Conservation (phyloP, 2,888 invertebrate species). For the Lapara coniferarum region DNA sequence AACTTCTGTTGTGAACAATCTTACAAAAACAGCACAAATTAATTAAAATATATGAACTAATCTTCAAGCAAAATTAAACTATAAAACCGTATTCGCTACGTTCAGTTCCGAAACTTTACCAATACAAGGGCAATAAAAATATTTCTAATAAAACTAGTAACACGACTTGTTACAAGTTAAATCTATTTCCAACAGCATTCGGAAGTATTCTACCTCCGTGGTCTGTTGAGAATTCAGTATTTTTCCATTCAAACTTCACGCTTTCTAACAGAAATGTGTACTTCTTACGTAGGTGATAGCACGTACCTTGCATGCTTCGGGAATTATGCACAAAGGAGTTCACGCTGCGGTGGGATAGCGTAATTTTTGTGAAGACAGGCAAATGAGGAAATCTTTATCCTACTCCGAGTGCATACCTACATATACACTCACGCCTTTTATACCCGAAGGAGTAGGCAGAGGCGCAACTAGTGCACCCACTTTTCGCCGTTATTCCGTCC, state of each 20-base stretch:
- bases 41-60: too few relatives aligned
- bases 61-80: too few relatives aligned
- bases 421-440: too few relatives aligned
- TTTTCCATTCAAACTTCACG: slow-evolving; percentile 36
- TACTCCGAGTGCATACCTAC: too few relatives aligned
- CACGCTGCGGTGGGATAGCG: not conserved
- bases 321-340: not conserved
- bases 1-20: too few relatives aligned
- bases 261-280: slow-evolving; percentile 29
- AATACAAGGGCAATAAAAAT: slow-evolving; percentile 15
- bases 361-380: too few relatives aligned
- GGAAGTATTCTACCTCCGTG: slow-evolving; percentile 24
- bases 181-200: slow-evolving; percentile 30
- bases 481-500: too few relatives aligned
- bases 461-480: too few relatives aligned
- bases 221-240: slow-evolving; percentile 36
- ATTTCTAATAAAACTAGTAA: slow-evolving; percentile 28
- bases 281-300: slow-evolving; percentile 23
- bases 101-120: not conserved
- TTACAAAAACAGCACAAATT: too few relatives aligned
- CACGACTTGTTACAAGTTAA: slow-evolving; percentile 28
- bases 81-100: not conserved
- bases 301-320: not conserved
- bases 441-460: too few relatives aligned
- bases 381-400: too few relatives aligned